Conservation (phyloP, 2,797 vertebrate genomes). For the Oreonectes daqikongensis region DNA sequence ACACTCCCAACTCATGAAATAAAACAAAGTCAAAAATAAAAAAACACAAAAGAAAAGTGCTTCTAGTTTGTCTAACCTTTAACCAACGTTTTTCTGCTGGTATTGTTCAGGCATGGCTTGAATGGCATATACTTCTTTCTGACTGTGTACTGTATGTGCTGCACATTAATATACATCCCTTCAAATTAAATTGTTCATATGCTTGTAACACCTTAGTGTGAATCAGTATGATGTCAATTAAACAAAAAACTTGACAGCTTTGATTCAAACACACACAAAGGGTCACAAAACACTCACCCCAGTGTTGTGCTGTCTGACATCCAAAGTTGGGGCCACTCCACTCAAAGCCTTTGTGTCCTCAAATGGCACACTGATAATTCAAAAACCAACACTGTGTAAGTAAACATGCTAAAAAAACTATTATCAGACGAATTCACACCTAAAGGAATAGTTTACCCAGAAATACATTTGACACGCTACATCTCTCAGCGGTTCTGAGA, state of each 20-base stretch:
- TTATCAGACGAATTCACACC: not conserved
- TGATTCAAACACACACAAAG: conserved; percentile 12
- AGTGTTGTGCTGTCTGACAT: conserved; percentile 82
- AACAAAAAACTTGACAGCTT: not conserved
- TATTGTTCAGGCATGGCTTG: not conserved
- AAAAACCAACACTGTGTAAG: conserved; percentile 8
- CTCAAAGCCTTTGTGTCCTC: conserved; percentile 76
- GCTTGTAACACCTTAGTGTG: not conserved
- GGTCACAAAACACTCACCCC: conserved; percentile 82
- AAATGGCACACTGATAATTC: conserved; percentile 62
- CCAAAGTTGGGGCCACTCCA: conserved; percentile 80
- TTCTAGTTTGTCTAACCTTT: too few relatives aligned
- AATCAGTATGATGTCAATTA: not conserved
- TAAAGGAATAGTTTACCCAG: too few relatives aligned
- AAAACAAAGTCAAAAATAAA: too few relatives aligned
- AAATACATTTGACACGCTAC: too few relatives aligned
- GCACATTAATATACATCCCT: not conserved
- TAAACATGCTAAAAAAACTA: not conserved
- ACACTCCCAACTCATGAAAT: not conserved
- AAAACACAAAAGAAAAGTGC: not conserved
- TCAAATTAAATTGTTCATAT: not conserved
- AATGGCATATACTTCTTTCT: not conserved
- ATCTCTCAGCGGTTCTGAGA: too few relatives aligned
- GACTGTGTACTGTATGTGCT: too few relatives aligned
- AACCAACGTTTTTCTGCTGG: not conserved